Conservation (phyloP, 2,888 invertebrate genomes). For the Scaptodrosophila latifasciaeformis region DNA sequence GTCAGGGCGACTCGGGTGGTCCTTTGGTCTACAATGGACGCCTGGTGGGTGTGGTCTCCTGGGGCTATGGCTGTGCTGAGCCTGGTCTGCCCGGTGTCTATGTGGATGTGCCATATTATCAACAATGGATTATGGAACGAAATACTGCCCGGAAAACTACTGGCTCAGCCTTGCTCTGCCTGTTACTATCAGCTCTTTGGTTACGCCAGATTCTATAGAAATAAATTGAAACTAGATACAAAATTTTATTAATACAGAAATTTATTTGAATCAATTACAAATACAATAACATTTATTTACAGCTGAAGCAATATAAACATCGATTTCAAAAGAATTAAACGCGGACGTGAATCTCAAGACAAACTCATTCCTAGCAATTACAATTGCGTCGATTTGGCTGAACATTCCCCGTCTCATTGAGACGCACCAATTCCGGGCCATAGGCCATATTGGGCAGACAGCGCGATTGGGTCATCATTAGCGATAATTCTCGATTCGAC, state of each 20-base stretch:
- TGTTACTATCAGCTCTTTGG: too few relatives aligned
- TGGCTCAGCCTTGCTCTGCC: too few relatives aligned
- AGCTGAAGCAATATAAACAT: too few relatives aligned
- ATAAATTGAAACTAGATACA: too few relatives aligned
- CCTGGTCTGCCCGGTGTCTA: slow-evolving; percentile 64
- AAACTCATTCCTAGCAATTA: slow-evolving; percentile 55
- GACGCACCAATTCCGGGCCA: slow-evolving; percentile 41
- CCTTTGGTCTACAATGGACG: slow-evolving; percentile 64
- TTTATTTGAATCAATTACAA: too few relatives aligned
- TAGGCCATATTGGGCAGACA: slow-evolving; percentile 52
- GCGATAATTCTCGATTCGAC: slow-evolving; percentile 56
- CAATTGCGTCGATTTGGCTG: slow-evolving; percentile 45
- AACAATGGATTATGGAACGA: slow-evolving; percentile 66
- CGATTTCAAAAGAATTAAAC: too few relatives aligned
- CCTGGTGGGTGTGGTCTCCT: slow-evolving; percentile 69
- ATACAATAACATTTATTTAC: too few relatives aligned
- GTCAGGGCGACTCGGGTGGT: slow-evolving; percentile 71
- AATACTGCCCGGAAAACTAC: too few relatives aligned
- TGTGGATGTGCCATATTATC: slow-evolving; percentile 64
- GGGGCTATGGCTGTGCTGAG: slow-evolving; percentile 69
- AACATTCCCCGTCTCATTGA: slow-evolving; percentile 28
- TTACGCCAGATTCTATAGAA: too few relatives aligned
- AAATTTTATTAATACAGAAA: too few relatives aligned
- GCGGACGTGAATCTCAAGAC: too few relatives aligned
- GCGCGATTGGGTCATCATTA: slow-evolving; percentile 62